These are phyloP conservation scores for Apteryx owenii DNA, from an alignment of 2,113 vertebrate species.

Conservation along the genomic window DNA sequence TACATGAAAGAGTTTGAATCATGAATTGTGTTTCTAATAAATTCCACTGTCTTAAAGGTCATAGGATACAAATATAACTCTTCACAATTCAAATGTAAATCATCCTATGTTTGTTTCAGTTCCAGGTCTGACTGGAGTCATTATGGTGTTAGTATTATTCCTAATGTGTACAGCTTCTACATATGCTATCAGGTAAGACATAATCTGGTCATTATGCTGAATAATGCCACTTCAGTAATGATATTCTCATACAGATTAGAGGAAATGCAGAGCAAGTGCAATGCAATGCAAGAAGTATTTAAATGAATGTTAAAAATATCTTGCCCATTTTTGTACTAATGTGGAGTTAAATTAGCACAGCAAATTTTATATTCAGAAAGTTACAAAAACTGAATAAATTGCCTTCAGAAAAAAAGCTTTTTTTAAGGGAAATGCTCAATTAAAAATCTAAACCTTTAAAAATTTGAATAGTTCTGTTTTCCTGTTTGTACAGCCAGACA, in stretches of 20 bases:
- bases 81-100: neutral
- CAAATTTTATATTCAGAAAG: neutral
- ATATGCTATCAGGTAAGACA: conserved; percentile 87
- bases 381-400: neutral
- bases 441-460: neutral
- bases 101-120: conserved; percentile 74
- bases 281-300: neutral
- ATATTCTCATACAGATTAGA: neutral
- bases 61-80: neutral
- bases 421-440: neutral
- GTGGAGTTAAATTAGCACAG: neutral
- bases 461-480: neutral
- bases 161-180: conserved; percentile 95
- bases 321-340: neutral
- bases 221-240: neutral
- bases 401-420: neutral
- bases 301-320: neutral
- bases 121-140: conserved; percentile 91
- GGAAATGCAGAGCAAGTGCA: neutral
- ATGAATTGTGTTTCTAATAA: neutral
- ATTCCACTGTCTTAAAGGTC: neutral
- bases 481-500: neutral
- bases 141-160: conserved; percentile 94
- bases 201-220: neutral
- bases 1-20: neutral